Percentiles rank a stretch among this genome's conserved stretches.
These are phyloP conservation scores for Psilanteris sp. DNA, from an alignment of 1,140 invertebrate genomes.

Conservation along the genomic window DNA sequence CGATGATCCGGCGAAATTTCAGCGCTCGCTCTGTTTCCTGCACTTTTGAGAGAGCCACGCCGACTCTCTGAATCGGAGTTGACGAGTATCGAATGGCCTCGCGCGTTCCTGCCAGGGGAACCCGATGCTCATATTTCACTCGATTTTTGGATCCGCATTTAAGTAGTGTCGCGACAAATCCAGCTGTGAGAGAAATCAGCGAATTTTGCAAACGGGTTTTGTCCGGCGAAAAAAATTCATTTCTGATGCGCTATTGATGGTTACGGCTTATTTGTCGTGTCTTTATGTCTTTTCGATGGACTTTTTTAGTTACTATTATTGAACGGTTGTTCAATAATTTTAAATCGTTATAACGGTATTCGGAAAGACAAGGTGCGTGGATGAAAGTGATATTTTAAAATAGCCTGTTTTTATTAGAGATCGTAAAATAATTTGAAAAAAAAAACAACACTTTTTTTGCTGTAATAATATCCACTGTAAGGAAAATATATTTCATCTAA, in stretches of 20 bases:
- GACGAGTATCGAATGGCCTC: conserved; percentile 17
- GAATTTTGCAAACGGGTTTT: conserved; percentile 19
- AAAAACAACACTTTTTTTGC: too few relatives aligned
- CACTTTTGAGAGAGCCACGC: conserved; percentile 15
- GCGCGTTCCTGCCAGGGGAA: not conserved
- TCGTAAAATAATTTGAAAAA: too few relatives aligned
- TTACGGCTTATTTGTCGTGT: not conserved
- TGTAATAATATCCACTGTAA: too few relatives aligned
- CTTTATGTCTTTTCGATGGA: not conserved
- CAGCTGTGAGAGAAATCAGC: conserved; percentile 1
- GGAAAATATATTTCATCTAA: too few relatives aligned
- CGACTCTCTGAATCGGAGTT: conserved; percentile 6
- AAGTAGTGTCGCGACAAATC: conserved; percentile 1
- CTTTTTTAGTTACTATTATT: conserved; percentile 1
- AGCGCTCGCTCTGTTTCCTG: conserved; percentile 14
- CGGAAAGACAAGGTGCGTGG: too few relatives aligned
- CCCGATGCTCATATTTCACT: conserved; percentile 28
- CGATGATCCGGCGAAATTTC: conserved; percentile 15
- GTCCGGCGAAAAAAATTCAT: conserved; percentile 2
- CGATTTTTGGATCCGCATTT: conserved; percentile 2
- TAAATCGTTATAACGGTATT: too few relatives aligned
- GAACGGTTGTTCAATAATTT: not conserved
- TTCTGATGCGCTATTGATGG: conserved; percentile 3
- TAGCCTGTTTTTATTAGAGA: too few relatives aligned
- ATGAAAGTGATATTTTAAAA: too few relatives aligned